phyloP scores from a whole-genome alignment of 2,888 invertebrate genomes.

The Pseudolycoriella hygida region DNA sequence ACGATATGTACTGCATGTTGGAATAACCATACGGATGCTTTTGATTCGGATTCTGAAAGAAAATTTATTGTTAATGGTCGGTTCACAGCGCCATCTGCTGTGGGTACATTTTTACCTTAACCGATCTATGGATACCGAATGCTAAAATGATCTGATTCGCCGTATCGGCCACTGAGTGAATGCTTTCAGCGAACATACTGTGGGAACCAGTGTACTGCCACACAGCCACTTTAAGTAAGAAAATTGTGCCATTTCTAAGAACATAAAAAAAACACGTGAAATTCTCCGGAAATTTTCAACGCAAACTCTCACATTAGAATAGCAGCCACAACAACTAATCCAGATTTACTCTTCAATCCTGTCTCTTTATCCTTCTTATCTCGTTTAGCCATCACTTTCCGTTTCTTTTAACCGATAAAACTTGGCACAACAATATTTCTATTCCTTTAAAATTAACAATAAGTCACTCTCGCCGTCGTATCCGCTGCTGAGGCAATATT shows the following conservation, averaged over 20 bases:
- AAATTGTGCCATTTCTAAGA: constrained; percentile 73
- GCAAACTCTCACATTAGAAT: constrained; percentile 59
- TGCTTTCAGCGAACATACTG: constrained; percentile 90
- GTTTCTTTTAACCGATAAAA: too few relatives aligned
- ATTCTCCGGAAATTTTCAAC: too few relatives aligned
- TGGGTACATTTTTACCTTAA: constrained; percentile 52
- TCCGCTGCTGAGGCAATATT: too few relatives aligned
- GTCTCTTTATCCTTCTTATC: constrained; percentile 23
- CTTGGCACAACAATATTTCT: too few relatives aligned
- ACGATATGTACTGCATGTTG: constrained; percentile 94
- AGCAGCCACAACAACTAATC: constrained; percentile 79
- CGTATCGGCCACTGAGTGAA: constrained; percentile 92
- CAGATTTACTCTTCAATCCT: constrained; percentile 62
- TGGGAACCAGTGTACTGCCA: constrained; percentile 93
- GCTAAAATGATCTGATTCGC: constrained; percentile 88
- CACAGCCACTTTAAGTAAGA: constrained; percentile 71
- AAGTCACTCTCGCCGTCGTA: too few relatives aligned
- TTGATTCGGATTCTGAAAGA: constrained; percentile 55
- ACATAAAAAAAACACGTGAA: too few relatives aligned
- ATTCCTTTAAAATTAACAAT: too few relatives aligned
- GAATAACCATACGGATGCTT: constrained; percentile 90
- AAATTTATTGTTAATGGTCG: too few relatives aligned
- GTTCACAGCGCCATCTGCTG: too few relatives aligned
- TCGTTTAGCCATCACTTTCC: too few relatives aligned
- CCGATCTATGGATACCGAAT: constrained; percentile 89